phyloP scores from a whole-genome alignment of 2,888 invertebrate genomes.

The Druceiella hillmani region DNA sequence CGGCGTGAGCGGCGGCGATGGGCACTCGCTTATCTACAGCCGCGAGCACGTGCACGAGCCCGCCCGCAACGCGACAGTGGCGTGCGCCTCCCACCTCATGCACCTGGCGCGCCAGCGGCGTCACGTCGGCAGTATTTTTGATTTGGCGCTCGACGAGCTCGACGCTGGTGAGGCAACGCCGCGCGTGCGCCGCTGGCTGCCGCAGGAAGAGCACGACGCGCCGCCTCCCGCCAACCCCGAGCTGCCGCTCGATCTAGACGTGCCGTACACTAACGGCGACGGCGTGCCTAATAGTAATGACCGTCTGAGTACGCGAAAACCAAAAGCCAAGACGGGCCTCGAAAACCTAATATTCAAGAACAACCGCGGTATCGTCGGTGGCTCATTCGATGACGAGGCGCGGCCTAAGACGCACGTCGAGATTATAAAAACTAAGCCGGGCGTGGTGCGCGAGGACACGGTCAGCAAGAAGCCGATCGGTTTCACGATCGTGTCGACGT shows the following conservation, averaged over 20 bases:
- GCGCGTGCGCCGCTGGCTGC: conserved; percentile 60
- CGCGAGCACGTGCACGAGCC: conserved; percentile 67
- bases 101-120: conserved; percentile 43
- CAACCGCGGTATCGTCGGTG: conserved; percentile 33
- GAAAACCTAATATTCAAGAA: conserved; percentile 51
- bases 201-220: conserved; percentile 58
- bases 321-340: conserved; percentile 49
- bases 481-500: conserved; percentile 37
- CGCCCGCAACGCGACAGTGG: conserved; percentile 29
- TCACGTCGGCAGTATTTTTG: no score
- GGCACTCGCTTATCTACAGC: conserved; percentile 83
- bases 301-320: conserved; percentile 44
- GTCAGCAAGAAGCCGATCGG: conserved; percentile 54
- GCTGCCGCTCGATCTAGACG: conserved; percentile 59
- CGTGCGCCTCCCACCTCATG: conserved; percentile 59
- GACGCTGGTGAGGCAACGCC: conserved; percentile 32
- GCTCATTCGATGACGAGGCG: conserved; percentile 51
- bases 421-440: conserved; percentile 61
- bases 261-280: conserved; percentile 60
- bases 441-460: conserved; percentile 58
- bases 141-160: no score
- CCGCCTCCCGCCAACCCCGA: conserved; percentile 58
- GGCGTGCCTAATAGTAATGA: no score
- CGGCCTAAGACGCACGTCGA: conserved; percentile 64
- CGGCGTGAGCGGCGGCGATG: conserved; percentile 44